A percentile compares a stretch with the other conserved stretches of the same genome.
Conservation (phyloP, 2,113 vertebrate species). For the Ictidomys tridecemlineatus region DNA sequence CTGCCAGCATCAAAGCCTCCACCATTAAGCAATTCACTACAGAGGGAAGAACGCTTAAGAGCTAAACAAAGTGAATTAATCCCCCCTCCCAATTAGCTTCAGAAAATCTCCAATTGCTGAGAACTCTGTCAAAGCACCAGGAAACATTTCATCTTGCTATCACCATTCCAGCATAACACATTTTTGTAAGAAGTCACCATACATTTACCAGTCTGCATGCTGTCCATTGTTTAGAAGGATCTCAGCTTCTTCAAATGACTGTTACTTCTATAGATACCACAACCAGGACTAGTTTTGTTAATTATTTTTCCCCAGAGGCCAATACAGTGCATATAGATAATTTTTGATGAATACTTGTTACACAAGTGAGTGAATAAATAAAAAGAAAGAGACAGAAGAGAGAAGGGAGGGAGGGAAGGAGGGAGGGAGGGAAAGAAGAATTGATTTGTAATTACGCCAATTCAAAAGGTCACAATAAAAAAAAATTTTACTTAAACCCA, state of each 20-base stretch:
- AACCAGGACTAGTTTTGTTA: neutral
- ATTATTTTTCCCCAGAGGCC: neutral
- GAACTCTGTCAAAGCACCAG: slow-evolving; percentile 66
- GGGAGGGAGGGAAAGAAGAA: neutral
- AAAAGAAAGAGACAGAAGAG: neutral
- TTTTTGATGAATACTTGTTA: neutral
- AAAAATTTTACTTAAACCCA: neutral
- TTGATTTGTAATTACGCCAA: neutral
- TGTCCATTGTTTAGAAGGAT: slow-evolving; percentile 18
- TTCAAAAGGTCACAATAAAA: neutral
- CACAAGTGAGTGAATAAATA: neutral
- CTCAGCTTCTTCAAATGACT: slow-evolving; percentile 10
- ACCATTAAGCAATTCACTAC: slow-evolving; percentile 66
- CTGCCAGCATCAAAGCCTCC: slow-evolving; percentile 76
- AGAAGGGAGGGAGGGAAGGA: neutral
- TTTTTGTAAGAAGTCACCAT: slow-evolving; percentile 50
- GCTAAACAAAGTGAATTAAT: slow-evolving; percentile 70
- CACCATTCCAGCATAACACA: neutral
- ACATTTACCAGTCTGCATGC: slow-evolving; percentile 23
- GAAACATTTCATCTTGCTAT: slow-evolving; percentile 65
- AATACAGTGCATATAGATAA: neutral
- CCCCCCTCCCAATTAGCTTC: slow-evolving; percentile 69
- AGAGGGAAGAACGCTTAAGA: slow-evolving; percentile 62
- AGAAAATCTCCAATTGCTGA: slow-evolving; percentile 61
- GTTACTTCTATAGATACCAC: neutral